These are phyloP conservation scores for Sarcophilus harrisii DNA, from an alignment of 2,797 vertebrate species.

Conservation along the genomic window DNA sequence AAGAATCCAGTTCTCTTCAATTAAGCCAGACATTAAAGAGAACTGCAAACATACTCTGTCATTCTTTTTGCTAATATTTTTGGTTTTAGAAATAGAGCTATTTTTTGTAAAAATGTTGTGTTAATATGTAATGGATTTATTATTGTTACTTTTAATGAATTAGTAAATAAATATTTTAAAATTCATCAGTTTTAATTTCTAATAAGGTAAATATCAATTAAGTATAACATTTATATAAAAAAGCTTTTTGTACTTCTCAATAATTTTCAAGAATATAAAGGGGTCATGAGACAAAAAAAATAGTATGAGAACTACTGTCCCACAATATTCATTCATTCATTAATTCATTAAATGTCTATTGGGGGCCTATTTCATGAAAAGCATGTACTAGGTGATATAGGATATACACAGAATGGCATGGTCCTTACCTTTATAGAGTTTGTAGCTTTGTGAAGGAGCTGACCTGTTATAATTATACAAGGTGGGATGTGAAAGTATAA, in stretches of 20 bases:
- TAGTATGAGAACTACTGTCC: neutral
- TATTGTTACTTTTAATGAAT: neutral
- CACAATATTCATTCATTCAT: neutral
- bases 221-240: neutral
- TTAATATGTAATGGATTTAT: neutral
- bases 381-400: neutral
- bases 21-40: neutral
- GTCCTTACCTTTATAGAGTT: neutral
- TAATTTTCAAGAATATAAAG: neutral
- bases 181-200: neutral
- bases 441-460: neutral
- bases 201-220: neutral
- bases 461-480: neutral
- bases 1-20: neutral
- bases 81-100: neutral
- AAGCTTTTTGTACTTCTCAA: neutral
- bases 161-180: neutral
- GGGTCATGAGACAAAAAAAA: neutral
- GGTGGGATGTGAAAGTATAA: neutral
- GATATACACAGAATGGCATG: neutral
- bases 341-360: neutral
- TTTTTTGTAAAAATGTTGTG: neutral
- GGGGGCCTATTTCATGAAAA: neutral
- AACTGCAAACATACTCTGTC: neutral
- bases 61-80: neutral